A percentile compares a stretch with the other conserved stretches of the same genome.
Conservation (phyloP, 2,888 invertebrate species). For the Patella depressa region DNA sequence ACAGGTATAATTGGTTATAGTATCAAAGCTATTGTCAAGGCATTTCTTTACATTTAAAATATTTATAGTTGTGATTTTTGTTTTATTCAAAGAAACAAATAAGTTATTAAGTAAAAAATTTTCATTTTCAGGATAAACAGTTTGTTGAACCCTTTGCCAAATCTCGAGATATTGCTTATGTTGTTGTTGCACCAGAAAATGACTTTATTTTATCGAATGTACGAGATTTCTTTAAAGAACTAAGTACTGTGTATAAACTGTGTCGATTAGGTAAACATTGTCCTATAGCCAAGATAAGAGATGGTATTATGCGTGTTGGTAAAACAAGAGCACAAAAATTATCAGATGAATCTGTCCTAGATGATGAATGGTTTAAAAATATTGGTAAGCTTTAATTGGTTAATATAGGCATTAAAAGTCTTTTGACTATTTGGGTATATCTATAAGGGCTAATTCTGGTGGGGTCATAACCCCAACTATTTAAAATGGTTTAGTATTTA, state of each 20-base stretch:
- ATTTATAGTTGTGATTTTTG: too few relatives aligned
- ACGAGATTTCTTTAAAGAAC: conserved; percentile 90
- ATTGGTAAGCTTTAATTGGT: conserved; percentile 73
- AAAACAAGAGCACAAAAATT: conserved; percentile 77
- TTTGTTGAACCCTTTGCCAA: conserved; percentile 97
- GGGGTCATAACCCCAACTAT: too few relatives aligned
- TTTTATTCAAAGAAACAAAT: too few relatives aligned
- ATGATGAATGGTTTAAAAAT: conserved; percentile 90
- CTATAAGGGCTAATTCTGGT: too few relatives aligned
- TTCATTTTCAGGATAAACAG: conserved; percentile 81
- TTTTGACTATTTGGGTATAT: too few relatives aligned
- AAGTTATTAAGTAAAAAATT: background rate
- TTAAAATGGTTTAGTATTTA: too few relatives aligned
- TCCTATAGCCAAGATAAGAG: conserved; percentile 85
- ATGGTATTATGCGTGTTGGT: conserved; percentile 89
- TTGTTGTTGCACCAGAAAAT: conserved; percentile 94
- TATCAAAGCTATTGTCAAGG: too few relatives aligned
- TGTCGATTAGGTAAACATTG: conserved; percentile 94
- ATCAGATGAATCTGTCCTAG: conserved; percentile 75
- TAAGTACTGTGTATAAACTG: conserved; percentile 93
- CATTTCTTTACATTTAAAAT: too few relatives aligned
- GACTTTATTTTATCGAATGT: conserved; percentile 84
- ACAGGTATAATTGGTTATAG: too few relatives aligned
- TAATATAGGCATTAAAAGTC: background rate
- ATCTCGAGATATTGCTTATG: conserved; percentile 92